Evolutionary conservation across 2,113 vertebrate genomes (phyloP).

Genomic region (Isurus oxyrinchus): DNA sequence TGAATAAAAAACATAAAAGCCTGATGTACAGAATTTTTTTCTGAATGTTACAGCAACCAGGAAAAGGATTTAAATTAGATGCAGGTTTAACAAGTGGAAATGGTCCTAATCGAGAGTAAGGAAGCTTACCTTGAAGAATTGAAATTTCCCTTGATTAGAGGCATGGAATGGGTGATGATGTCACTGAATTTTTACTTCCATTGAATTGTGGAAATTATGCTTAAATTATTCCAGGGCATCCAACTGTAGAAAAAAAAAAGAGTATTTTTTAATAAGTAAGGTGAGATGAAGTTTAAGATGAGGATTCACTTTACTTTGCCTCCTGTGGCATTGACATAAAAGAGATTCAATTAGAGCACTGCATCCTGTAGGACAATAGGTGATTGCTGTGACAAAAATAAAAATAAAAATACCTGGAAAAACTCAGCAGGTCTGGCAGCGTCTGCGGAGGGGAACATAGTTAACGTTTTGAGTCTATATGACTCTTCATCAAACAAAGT

Average conservation of each 20-base stretch:
- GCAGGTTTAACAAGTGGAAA: not conserved
- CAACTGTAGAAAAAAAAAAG: not conserved
- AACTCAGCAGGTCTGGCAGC: too few species aligned
- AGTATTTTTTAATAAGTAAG: not conserved
- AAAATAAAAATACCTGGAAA: too few species aligned
- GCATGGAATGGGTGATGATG: not conserved
- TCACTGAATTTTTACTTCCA: not conserved
- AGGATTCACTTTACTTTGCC: not conserved
- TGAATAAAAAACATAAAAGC: not conserved
- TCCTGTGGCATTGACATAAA: not conserved
- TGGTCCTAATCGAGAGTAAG: not conserved
- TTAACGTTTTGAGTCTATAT: too few species aligned
- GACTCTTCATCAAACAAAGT: too few species aligned
- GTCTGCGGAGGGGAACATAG: too few species aligned
- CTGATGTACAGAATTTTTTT: not conserved
- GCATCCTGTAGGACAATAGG: not conserved
- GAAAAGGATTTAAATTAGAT: not conserved
- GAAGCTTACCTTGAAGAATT: not conserved
- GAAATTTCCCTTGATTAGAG: not conserved
- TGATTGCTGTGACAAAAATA: not conserved
- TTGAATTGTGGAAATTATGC: not conserved
- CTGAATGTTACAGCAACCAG: not conserved
- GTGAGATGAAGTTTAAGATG: not conserved
- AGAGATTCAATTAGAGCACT: not conserved
- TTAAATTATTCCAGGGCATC: not conserved